Conservation (phyloP, 2,888 invertebrate species). For the Amblyjoppa proteus region DNA sequence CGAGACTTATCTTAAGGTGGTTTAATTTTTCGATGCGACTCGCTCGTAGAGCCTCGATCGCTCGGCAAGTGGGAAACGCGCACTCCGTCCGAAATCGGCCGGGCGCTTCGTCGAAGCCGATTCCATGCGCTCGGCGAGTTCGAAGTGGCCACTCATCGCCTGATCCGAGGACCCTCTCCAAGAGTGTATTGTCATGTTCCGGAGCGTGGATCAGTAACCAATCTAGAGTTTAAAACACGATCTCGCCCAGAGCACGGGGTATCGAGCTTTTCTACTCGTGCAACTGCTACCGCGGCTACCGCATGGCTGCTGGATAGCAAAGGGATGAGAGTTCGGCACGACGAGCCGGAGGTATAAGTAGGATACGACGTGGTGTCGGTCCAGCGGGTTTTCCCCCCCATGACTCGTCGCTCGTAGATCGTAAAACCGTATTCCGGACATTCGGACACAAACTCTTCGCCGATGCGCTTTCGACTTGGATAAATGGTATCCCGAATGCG, state of each 20-base stretch:
- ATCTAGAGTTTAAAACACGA: constrained; percentile 78
- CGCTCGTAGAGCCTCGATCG: not conserved
- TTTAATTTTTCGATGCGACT: not conserved
- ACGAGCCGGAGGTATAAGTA: constrained; percentile 58
- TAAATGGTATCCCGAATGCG: constrained; percentile 60
- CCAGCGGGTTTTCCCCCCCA: constrained; percentile 54
- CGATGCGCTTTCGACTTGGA: constrained; percentile 59
- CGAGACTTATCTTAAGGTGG: not conserved
- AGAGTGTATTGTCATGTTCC: constrained; percentile 82
- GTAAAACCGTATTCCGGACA: constrained; percentile 60
- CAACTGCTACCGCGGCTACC: constrained; percentile 34
- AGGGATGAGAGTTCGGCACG: constrained; percentile 66
- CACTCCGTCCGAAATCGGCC: not conserved
- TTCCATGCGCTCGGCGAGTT: constrained; percentile 44
- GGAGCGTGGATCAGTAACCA: constrained; percentile 78
- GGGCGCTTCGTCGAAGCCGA: constrained; percentile 18
- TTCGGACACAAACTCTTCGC: constrained; percentile 54
- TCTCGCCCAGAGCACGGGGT: constrained; percentile 25
- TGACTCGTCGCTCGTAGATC: constrained; percentile 64
- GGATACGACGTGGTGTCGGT: constrained; percentile 56
- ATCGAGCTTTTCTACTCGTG: constrained; percentile 50
- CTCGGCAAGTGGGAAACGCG: not conserved
- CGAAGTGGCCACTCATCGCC: constrained; percentile 47
- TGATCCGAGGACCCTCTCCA: constrained; percentile 69
- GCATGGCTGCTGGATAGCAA: constrained; percentile 38